These are phyloP conservation scores for Typhlichthys subterraneus DNA, from an alignment of 2,797 vertebrate species.

Conservation along the genomic window DNA sequence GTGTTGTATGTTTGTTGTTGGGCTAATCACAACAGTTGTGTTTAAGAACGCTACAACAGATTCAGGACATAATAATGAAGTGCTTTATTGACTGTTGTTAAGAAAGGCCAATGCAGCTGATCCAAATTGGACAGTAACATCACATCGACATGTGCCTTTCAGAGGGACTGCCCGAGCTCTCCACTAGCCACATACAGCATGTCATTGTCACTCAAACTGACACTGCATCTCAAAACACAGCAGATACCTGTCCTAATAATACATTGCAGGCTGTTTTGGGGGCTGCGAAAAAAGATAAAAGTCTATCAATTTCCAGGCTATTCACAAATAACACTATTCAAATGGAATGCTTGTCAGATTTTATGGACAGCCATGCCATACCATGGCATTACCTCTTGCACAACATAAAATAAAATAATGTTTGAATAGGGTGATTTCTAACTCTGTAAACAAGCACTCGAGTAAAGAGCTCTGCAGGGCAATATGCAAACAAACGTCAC, in stretches of 20 bases:
- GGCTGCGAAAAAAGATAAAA: conserved; percentile 31
- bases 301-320: conserved; percentile 17
- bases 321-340: conserved; percentile 16
- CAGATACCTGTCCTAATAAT: conserved; percentile 38
- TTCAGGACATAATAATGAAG: conserved; percentile 80
- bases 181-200: conserved; percentile 12
- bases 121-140: conserved; percentile 71
- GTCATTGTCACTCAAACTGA: conserved; percentile 64
- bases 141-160: conserved; percentile 74
- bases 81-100: conserved; percentile 27
- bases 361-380: background rate
- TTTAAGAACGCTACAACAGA: conserved; percentile 67
- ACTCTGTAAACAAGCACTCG: conserved; percentile 9
- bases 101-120: conserved; percentile 66
- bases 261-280: conserved; percentile 18
- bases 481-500: conserved; percentile 10
- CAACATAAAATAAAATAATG: conserved; percentile 10
- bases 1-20: conserved; percentile 25
- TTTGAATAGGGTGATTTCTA: conserved; percentile 20
- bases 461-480: conserved; percentile 20
- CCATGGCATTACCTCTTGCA: background rate
- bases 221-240: conserved; percentile 47
- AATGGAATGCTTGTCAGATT: background rate
- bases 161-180: conserved; percentile 39
- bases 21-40: conserved; percentile 37